Percentiles rank a stretch among this genome's conserved stretches.
Conservation (phyloP, 2,113 vertebrate species). For the Chiloscyllium plagiosum region DNA sequence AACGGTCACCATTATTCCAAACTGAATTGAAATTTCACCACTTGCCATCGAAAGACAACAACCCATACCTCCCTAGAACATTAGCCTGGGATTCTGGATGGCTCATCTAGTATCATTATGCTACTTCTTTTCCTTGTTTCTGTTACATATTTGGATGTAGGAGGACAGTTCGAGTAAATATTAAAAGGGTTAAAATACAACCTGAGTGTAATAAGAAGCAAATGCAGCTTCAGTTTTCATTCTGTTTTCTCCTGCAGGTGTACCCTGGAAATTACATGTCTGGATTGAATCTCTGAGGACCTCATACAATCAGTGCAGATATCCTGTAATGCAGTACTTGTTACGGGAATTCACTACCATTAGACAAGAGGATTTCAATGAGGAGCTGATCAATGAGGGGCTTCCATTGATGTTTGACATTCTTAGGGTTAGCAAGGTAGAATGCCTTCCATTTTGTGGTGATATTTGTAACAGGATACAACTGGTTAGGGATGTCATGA, state of each 20-base stretch:
- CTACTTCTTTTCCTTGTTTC: too few relatives aligned
- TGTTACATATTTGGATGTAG: not conserved
- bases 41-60: too few relatives aligned
- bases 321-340: slow-evolving; percentile 74
- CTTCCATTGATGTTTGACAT: slow-evolving; percentile 85
- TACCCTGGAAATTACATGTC: slow-evolving; percentile 91
- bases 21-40: too few relatives aligned
- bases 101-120: too few relatives aligned
- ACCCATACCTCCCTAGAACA: too few relatives aligned
- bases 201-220: too few relatives aligned
- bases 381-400: slow-evolving; percentile 76
- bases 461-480: not conserved
- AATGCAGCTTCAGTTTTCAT: not conserved
- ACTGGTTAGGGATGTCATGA: not conserved
- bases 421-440: slow-evolving; percentile 81
- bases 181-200: not conserved
- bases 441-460: not conserved
- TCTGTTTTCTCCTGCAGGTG: slow-evolving; percentile 57
- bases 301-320: slow-evolving; percentile 79
- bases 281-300: slow-evolving; percentile 89
- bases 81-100: too few relatives aligned
- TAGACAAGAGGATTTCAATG: slow-evolving; percentile 83
- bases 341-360: slow-evolving; percentile 83
- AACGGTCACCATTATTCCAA: too few relatives aligned
- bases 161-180: not conserved